A percentile compares a stretch with the other conserved stretches of the same genome.
These are phyloP conservation scores for Brotula barbata DNA, from an alignment of 2,797 vertebrate genomes.

Conservation along the genomic window DNA sequence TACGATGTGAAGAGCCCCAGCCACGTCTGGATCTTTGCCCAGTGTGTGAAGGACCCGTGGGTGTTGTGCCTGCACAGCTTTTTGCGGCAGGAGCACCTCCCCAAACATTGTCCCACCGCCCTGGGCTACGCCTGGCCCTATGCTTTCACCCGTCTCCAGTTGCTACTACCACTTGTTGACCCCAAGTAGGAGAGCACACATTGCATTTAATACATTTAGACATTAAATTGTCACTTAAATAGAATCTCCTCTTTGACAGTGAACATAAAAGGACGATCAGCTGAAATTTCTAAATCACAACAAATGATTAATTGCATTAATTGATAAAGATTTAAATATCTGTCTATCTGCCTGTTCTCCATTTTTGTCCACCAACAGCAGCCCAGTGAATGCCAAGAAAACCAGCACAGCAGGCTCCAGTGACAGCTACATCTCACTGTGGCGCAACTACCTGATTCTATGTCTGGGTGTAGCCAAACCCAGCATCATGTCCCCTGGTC, in stretches of 20 bases:
- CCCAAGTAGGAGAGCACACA: constrained; percentile 84
- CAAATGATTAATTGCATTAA: background rate
- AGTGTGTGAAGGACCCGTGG: constrained; percentile 97
- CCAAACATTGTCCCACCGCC: constrained; percentile 93
- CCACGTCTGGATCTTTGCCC: constrained; percentile 98
- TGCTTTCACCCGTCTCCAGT: constrained; percentile 92
- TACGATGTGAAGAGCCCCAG: constrained; percentile 98
- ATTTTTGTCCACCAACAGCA: constrained; percentile 73
- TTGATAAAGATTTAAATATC: background rate
- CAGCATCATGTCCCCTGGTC: constrained; percentile 98
- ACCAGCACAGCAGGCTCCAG: constrained; percentile 88
- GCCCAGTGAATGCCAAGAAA: constrained; percentile 97
- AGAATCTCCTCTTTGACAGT: background rate
- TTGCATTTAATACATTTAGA: background rate
- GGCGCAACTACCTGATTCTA: constrained; percentile 98
- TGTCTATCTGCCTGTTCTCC: background rate
- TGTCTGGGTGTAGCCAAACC: constrained; percentile 98
- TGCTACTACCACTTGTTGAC: constrained; percentile 94
- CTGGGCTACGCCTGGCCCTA: constrained; percentile 99
- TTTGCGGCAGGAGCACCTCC: constrained; percentile 94
- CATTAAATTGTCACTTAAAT: constrained; percentile 1
- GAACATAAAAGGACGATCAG: too few species aligned
- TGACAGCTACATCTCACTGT: constrained; percentile 93
- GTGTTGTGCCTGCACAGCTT: constrained; percentile 98
- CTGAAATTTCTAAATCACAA: background rate